Evolutionary conservation across 2,888 invertebrate genomes (phyloP).

Genomic region (Ophion obscuratus): DNA sequence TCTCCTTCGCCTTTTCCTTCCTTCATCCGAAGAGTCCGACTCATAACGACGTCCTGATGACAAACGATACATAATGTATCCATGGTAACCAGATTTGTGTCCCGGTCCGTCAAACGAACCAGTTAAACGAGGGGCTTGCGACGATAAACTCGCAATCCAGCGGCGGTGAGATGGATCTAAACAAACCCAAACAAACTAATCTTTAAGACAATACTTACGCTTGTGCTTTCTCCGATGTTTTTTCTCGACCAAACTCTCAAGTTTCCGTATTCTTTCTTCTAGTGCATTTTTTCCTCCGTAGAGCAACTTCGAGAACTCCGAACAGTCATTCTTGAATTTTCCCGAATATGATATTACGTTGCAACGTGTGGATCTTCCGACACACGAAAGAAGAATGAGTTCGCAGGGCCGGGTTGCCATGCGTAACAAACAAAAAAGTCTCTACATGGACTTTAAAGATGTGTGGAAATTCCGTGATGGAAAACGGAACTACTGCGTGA

Average conservation of each 20-base stretch:
- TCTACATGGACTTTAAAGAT: no score
- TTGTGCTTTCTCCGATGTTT: slow-evolving; percentile 18
- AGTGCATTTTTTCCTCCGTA: slow-evolving; percentile 14
- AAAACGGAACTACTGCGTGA: slow-evolving; percentile 21
- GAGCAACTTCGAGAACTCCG: slow-evolving; percentile 23
- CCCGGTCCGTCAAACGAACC: slow-evolving; percentile 37
- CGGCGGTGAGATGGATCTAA: slow-evolving; percentile 1
- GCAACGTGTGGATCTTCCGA: slow-evolving; percentile 34
- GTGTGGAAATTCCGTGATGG: slow-evolving; percentile 1
- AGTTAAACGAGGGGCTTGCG: slow-evolving; percentile 39
- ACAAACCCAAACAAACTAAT: not conserved
- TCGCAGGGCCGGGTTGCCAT: no score
- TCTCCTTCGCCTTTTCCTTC: slow-evolving; percentile 20
- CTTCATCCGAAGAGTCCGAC: slow-evolving; percentile 25
- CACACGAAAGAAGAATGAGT: not conserved
- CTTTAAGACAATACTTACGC: slow-evolving; percentile 12
- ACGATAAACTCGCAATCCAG: not conserved
- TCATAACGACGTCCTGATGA: slow-evolving; percentile 19
- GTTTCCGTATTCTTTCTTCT: slow-evolving; percentile 16
- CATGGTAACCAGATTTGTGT: not conserved
- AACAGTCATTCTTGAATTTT: slow-evolving; percentile 10
- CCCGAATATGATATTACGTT: not conserved
- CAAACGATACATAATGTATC: slow-evolving; percentile 3
- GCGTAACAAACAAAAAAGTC: no score
- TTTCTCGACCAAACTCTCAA: slow-evolving; percentile 5